A percentile compares a stretch with the other conserved stretches of the same genome.
Evolutionary conservation across 1,140 invertebrate species (phyloP).

Genomic region (Mactra quadrangularis): DNA sequence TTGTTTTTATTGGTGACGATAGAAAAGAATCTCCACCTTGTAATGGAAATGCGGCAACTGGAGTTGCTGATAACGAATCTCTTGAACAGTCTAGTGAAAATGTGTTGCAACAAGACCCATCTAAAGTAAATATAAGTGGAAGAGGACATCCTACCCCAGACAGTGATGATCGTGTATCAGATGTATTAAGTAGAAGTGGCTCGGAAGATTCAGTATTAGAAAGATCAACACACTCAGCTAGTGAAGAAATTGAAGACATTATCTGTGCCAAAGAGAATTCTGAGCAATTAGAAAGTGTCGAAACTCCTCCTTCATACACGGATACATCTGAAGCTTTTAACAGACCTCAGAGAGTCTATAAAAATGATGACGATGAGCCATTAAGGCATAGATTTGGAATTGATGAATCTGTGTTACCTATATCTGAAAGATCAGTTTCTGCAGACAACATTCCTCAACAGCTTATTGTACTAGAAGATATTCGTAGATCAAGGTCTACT

Average conservation of each 20-base stretch:
- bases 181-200: constrained; percentile 40
- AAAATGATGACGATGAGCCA: constrained; percentile 64
- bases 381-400: constrained; percentile 71
- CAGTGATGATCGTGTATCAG: constrained; percentile 18
- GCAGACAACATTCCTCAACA: constrained; percentile 69
- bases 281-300: background rate
- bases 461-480: constrained; percentile 28
- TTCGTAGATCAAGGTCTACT: constrained; percentile 72
- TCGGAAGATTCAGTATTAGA: constrained; percentile 35
- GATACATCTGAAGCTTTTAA: constrained; percentile 43
- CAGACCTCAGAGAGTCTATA: constrained; percentile 25
- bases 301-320: constrained; percentile 35
- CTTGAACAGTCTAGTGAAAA: constrained; percentile 7
- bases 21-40: background rate
- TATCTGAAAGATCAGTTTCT: constrained; percentile 66
- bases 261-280: constrained; percentile 14
- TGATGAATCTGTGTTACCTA: constrained; percentile 69
- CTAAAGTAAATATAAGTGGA: constrained; percentile 36
- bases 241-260: constrained; percentile 60
- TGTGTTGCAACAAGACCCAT: background rate
- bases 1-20: constrained; percentile 69
- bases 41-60: constrained; percentile 33
- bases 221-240: constrained; percentile 37
- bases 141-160: constrained; percentile 8
- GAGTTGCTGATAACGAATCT: background rate